These are phyloP conservation scores for Lepus oiostolus DNA, from an alignment of 2,797 vertebrate genomes.

Conservation along the genomic window DNA sequence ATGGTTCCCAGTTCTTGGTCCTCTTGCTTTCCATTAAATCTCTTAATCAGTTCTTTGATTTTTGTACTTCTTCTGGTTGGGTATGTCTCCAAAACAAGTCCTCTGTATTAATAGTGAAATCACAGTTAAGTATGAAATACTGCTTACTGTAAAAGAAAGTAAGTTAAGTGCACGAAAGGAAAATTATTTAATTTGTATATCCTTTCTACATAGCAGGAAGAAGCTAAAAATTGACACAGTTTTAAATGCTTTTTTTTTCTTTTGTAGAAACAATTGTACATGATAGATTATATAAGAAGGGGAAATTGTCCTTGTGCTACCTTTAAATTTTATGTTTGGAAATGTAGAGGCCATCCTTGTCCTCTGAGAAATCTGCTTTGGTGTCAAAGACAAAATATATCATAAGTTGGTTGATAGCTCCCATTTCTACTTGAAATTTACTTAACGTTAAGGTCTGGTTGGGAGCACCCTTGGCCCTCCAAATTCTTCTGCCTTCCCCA, in stretches of 20 bases:
- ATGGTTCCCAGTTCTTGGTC: background rate
- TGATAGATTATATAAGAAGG: background rate
- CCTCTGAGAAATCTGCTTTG: background rate
- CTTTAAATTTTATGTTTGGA: background rate
- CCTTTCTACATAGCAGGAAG: background rate
- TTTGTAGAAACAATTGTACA: background rate
- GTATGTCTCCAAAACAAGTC: background rate
- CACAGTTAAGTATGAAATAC: background rate
- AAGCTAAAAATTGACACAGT: background rate
- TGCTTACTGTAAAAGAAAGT: background rate
- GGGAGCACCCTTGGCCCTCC: background rate
- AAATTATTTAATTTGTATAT: background rate
- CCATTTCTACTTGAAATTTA: background rate
- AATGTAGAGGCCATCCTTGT: background rate
- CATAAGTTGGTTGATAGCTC: background rate
- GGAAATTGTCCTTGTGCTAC: background rate
- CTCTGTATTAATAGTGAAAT: background rate
- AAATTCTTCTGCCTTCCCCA: background rate
- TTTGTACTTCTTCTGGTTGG: background rate
- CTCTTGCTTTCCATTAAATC: background rate
- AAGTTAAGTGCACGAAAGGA: background rate
- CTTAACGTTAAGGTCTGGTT: background rate
- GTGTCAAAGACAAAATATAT: background rate
- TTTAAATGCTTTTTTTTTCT: background rate
- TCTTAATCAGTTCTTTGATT: background rate